phyloP scores from a whole-genome alignment of 2,888 invertebrate genomes.

The Himalopsyche anomala region DNA sequence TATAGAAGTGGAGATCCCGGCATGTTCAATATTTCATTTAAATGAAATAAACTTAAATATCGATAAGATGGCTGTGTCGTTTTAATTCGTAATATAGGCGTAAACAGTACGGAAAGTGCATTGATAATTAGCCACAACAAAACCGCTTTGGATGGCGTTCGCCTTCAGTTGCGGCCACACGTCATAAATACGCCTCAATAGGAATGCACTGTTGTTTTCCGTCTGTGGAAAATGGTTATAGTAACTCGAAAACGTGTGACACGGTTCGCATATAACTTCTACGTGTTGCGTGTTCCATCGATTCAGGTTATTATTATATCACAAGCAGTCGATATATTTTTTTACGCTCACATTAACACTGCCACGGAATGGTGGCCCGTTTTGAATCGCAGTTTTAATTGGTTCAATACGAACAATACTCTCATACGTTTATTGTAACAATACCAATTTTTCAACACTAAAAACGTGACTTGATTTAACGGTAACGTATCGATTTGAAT shows the following conservation, averaged over 20 bases:
- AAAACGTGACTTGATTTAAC: too few relatives aligned
- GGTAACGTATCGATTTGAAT: too few relatives aligned
- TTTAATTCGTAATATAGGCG: too few relatives aligned
- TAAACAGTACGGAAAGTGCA: too few relatives aligned
- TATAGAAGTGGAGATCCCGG: too few relatives aligned
- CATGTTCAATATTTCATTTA: too few relatives aligned
- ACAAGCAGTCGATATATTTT: background rate
- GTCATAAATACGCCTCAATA: background rate
- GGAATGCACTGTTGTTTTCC: constrained; percentile 23
- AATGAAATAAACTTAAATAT: too few relatives aligned
- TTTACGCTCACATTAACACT: background rate
- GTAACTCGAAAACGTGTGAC: background rate
- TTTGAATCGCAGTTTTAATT: background rate
- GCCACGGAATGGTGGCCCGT: background rate
- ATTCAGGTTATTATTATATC: background rate
- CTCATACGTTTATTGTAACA: too few relatives aligned
- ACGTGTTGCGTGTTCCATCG: background rate
- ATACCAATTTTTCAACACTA: too few relatives aligned
- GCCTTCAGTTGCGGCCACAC: background rate
- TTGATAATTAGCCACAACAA: too few relatives aligned
- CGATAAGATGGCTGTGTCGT: too few relatives aligned
- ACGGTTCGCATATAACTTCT: background rate
- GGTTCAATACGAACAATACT: background rate
- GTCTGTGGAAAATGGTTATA: background rate
- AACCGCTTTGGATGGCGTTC: too few relatives aligned